phyloP scores from a whole-genome alignment of 2,888 invertebrate genomes.

The Brachylomia viminalis region DNA sequence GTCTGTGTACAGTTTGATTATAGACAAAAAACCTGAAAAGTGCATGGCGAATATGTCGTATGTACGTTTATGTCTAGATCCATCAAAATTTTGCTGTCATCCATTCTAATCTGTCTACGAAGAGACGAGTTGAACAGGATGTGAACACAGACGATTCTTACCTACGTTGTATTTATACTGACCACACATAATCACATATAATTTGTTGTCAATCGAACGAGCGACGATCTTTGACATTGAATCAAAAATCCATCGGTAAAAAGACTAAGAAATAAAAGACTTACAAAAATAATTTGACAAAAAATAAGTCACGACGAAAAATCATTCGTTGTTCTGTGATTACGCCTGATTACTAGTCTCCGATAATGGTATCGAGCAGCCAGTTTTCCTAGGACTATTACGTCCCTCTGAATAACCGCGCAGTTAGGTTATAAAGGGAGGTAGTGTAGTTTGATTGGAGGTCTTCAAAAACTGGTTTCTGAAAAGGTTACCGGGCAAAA shows the following conservation, averaged over 20 bases:
- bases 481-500: conserved; percentile 84
- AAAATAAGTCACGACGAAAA: conserved; percentile 83
- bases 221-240: conserved; percentile 87
- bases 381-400: conserved; percentile 72
- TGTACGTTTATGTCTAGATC: conserved; percentile 16
- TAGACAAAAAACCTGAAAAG: conserved; percentile 10
- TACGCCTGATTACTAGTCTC: conserved; percentile 87
- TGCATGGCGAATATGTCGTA: neutral
- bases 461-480: conserved; percentile 69
- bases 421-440: conserved; percentile 63
- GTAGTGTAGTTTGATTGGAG: conserved; percentile 60
- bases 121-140: conserved; percentile 73
- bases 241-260: conserved; percentile 79
- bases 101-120: conserved; percentile 55
- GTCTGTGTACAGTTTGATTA: neutral
- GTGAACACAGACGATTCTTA: conserved; percentile 68
- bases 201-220: conserved; percentile 87
- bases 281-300: conserved; percentile 80
- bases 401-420: conserved; percentile 60
- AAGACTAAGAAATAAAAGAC: conserved; percentile 71
- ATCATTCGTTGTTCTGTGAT: conserved; percentile 84
- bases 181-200: conserved; percentile 78
- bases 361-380: conserved; percentile 81
- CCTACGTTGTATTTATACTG: conserved; percentile 71
- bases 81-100: conserved; percentile 52